A percentile compares a stretch with the other conserved stretches of the same genome.
Evolutionary conservation across 2,113 vertebrate species (phyloP).

Genomic region (Peucedramus taeniatus): DNA sequence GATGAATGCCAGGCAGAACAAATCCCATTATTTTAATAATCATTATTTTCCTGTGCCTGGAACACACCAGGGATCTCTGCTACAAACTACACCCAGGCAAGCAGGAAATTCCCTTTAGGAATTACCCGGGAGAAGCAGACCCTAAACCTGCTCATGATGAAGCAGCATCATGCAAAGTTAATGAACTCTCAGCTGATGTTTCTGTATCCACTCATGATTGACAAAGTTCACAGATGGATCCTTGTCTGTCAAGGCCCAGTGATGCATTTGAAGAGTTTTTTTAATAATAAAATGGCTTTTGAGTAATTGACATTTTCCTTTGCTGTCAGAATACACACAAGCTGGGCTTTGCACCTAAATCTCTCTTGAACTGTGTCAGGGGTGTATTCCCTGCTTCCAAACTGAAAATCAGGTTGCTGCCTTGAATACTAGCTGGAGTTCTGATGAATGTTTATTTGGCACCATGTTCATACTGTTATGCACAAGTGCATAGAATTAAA

Average conservation of each 20-base stretch:
- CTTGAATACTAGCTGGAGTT: constrained; percentile 29
- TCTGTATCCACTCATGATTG: background rate
- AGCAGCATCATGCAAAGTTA: background rate
- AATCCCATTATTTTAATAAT: too few relatives aligned
- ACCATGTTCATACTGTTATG: constrained; percentile 50
- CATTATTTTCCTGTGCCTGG: background rate
- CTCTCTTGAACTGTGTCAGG: background rate
- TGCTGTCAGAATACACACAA: background rate
- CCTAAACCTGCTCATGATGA: background rate
- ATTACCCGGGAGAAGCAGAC: background rate
- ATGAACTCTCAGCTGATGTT: background rate
- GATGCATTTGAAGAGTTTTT: background rate
- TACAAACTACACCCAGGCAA: background rate
- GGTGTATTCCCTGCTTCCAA: constrained; percentile 12
- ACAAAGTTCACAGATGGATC: background rate
- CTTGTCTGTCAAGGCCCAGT: background rate
- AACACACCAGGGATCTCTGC: background rate
- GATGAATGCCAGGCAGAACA: background rate
- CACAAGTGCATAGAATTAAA: constrained; percentile 73
- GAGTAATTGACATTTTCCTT: background rate
- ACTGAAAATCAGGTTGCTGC: constrained; percentile 47
- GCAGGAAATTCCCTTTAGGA: background rate
- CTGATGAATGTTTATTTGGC: constrained; percentile 71
- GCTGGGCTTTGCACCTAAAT: background rate
- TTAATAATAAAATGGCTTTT: background rate